These are phyloP conservation scores for Cistogaster globosa DNA, from an alignment of 2,888 invertebrate species.

Conservation along the genomic window DNA sequence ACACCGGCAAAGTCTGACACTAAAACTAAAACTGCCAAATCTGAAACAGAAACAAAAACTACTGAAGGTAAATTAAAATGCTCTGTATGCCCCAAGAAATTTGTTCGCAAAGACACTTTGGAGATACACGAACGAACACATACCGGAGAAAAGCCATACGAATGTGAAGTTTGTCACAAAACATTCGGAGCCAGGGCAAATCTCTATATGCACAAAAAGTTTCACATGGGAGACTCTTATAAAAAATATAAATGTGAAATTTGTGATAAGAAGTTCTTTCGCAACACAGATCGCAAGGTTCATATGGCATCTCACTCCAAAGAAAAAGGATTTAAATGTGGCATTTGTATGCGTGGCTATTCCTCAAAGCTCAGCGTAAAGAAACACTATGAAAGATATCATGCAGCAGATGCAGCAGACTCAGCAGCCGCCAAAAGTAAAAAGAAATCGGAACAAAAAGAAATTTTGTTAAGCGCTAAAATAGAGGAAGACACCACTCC, in stretches of 20 bases:
- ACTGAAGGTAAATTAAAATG: constrained; percentile 71
- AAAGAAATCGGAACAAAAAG: constrained; percentile 11
- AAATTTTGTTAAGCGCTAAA: constrained; percentile 25
- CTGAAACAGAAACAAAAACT: not conserved
- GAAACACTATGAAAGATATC: constrained; percentile 78
- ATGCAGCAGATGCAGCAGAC: constrained; percentile 70
- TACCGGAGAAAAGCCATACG: constrained; percentile 80
- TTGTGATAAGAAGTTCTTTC: constrained; percentile 79
- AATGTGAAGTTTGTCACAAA: constrained; percentile 78
- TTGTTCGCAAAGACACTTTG: constrained; percentile 79
- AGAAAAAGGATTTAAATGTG: constrained; percentile 79
- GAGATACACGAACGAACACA: constrained; percentile 79
- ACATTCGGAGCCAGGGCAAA: constrained; percentile 80
- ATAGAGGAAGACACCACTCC: constrained; percentile 2
- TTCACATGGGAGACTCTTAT: constrained; percentile 74
- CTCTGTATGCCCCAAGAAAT: constrained; percentile 77
- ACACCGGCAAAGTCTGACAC: not conserved
- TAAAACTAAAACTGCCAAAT: not conserved
- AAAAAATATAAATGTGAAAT: constrained; percentile 79
- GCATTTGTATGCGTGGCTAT: constrained; percentile 77
- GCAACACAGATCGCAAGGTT: constrained; percentile 79
- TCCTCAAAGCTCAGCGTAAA: constrained; percentile 79
- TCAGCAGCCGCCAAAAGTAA: not conserved
- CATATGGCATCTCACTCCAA: constrained; percentile 79
- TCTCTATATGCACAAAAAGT: constrained; percentile 79